phyloP scores from a whole-genome alignment of 1,140 invertebrate species.

The Bombus haemorrhoidalis region DNA sequence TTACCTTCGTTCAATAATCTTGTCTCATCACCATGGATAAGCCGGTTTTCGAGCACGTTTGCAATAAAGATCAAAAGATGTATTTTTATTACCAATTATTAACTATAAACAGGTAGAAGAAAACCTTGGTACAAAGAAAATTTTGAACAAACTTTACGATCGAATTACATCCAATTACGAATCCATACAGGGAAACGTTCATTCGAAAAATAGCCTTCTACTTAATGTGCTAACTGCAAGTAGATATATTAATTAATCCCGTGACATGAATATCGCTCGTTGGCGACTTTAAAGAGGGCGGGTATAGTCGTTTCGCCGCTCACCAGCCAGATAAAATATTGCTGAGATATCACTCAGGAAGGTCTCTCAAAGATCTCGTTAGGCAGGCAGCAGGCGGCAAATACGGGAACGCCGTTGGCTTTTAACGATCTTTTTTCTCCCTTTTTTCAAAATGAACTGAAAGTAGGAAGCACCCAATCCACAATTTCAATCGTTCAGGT shows the following conservation, averaged over 20 bases:
- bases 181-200: not conserved
- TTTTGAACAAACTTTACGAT: not conserved
- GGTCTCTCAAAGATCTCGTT: slow-evolving; percentile 43
- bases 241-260: slow-evolving; percentile 35
- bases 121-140: not conserved
- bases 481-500: slow-evolving; percentile 39
- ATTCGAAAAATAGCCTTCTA: not conserved
- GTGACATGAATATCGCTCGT: not conserved
- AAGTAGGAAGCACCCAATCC: slow-evolving; percentile 57
- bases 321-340: slow-evolving; percentile 22
- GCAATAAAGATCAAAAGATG: not conserved
- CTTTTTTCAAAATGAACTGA: slow-evolving; percentile 56
- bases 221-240: not conserved
- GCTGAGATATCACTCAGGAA: slow-evolving; percentile 26
- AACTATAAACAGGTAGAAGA: not conserved
- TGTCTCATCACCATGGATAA: not conserved
- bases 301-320: not conserved
- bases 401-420: not conserved
- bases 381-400: not conserved
- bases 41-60: not conserved
- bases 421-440: not conserved
- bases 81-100: not conserved
- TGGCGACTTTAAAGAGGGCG: not conserved
- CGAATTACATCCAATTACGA: not conserved
- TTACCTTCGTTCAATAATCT: not conserved